Conservation (phyloP, 2,888 invertebrate genomes). For the Rhodophaea formosa region DNA sequence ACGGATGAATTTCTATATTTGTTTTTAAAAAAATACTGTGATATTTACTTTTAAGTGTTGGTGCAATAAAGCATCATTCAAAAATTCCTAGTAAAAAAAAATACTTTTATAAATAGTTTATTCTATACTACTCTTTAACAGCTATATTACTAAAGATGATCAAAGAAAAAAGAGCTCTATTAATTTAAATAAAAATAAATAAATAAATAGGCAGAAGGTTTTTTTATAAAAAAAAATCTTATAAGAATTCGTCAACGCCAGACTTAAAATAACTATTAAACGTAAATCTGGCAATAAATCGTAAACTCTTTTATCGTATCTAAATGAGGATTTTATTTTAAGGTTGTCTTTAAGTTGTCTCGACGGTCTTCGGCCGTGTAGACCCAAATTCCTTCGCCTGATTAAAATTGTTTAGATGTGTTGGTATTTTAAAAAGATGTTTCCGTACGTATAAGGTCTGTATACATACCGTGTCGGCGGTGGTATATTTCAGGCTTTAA, state of each 20-base stretch:
- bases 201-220: not conserved
- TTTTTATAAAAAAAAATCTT: not conserved
- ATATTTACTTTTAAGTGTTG: no score
- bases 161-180: no score
- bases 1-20: no score
- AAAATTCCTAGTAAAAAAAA: no score
- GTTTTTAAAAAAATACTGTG: no score
- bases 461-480: not conserved
- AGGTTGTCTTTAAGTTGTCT: no score
- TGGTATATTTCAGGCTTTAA: no score
- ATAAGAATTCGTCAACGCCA: not conserved
- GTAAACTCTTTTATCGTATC: slow-evolving; percentile 39
- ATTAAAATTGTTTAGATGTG: slow-evolving; percentile 35
- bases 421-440: slow-evolving; percentile 39
- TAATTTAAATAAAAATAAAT: no score
- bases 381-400: slow-evolving; percentile 37
- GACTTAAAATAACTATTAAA: not conserved
- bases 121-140: no score
- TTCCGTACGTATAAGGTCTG: not conserved
- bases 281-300: slow-evolving; percentile 45
- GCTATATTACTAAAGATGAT: no score
- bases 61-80: no score
- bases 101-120: no score
- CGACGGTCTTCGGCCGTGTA: slow-evolving; percentile 21
- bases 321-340: slow-evolving; percentile 48